Evolutionary conservation across 2,797 vertebrate genomes (phyloP), one percentile per base, ranked within the genome.

Genomic region (Cichlasoma orientale): DNA sequence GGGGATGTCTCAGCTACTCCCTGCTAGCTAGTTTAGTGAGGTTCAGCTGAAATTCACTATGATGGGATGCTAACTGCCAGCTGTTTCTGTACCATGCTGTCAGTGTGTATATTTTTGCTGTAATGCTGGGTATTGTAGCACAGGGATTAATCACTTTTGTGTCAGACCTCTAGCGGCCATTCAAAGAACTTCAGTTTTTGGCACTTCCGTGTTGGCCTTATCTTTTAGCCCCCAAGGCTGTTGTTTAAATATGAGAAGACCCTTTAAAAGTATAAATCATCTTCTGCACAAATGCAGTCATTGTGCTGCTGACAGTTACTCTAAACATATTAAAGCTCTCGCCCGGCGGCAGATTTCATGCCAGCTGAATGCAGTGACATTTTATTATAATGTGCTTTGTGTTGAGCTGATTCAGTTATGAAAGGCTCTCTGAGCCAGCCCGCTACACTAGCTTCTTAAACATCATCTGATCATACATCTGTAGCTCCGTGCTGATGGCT

Each of bases 301-400:
- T 47, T 68, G 63, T 68, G n/a, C 41, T 13, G 6, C 25, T 50
- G 44, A 50, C 41, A 68, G 63, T 50, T 50, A 31, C 63, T 50
- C 44, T 44, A 29, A 3, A 50, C 44, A 68, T 50, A 29, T 25
- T 50, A 25, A 68, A 25, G 50, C 63, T 29, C 63, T 50, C 29
- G 44, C 63, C 63, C 63, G n/a, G 44, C 2, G 27, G 18, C 41
- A 13, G 5, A 68, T 31, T 68, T 50, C 19, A 29, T 68, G 29
- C 0, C 3, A 78, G 57, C 25, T 75, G 38, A 69, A 84, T 73
- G n/a, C 57, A 25, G 11, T 77, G 54, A 4, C 79, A 77, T 82
- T 88, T 73, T 33, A 27, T 29, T 33, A 36, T 47, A 66, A 41
- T 56, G 3, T 5, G 47, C 31, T 5, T 82, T 4, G 2, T 53